Conservation (phyloP, 2,888 invertebrate genomes). For the Acanthosoma haemorrhoidale region DNA sequence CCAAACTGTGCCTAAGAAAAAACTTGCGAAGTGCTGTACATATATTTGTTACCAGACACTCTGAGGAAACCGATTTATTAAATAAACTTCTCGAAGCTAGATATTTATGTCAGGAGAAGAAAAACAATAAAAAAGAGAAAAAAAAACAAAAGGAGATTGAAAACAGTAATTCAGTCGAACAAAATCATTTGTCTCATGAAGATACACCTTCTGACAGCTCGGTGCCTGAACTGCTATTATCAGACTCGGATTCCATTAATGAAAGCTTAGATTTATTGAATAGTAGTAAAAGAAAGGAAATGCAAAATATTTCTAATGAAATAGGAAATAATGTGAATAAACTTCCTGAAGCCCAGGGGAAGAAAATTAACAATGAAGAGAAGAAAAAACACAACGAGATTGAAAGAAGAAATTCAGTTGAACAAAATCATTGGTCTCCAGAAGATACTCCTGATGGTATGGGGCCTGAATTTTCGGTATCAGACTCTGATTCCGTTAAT, state of each 20-base stretch:
- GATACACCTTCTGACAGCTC: no score
- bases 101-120: background rate
- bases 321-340: background rate
- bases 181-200: background rate
- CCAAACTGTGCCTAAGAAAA: constrained; percentile 20
- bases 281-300: background rate
- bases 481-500: background rate
- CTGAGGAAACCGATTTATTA: background rate
- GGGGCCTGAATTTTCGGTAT: no score
- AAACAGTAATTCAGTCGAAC: background rate
- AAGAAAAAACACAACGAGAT: no score
- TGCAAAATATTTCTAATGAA: background rate
- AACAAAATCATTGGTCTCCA: background rate
- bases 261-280: background rate
- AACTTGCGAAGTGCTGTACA: constrained; percentile 2
- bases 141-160: constrained; percentile 19
- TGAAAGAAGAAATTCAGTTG: background rate
- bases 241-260: background rate
- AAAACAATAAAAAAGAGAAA: constrained; percentile 4
- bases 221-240: background rate
- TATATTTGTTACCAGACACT: background rate
- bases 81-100: background rate
- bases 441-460: background rate
- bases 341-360: background rate
- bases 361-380: background rate